Evolutionary conservation across 1,140 invertebrate genomes (phyloP).

Genomic region (Trichomalopsis sarcophagae): DNA sequence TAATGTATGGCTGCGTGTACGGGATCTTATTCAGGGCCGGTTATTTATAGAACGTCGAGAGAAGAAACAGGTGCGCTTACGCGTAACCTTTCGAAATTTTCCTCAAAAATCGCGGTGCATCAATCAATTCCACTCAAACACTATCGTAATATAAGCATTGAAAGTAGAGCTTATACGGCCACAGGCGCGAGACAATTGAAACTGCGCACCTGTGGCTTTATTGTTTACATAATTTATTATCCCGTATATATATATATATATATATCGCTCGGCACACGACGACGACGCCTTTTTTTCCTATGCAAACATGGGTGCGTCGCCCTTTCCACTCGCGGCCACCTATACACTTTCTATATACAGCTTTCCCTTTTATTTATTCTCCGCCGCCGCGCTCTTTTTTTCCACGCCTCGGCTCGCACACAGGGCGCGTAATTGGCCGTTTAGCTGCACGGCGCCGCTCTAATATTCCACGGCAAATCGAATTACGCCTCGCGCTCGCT

Average conservation of each 20-base stretch:
- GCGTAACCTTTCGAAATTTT: conserved; percentile 15
- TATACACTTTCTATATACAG: not conserved
- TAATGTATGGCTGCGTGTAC: not conserved
- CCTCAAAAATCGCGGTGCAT: no score
- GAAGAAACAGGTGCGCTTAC: conserved; percentile 9
- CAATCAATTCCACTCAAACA: no score
- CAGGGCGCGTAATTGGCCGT: conserved; percentile 3
- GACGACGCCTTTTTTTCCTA: not conserved
- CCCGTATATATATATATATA: not conserved
- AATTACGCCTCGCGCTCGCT: conserved; percentile 7
- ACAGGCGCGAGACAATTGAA: not conserved
- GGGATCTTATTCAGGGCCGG: not conserved
- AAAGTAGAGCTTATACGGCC: not conserved
- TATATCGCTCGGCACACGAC: not conserved
- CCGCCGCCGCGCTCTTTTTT: not conserved
- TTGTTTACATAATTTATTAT: conserved; percentile 33
- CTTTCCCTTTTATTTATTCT: not conserved
- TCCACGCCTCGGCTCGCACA: not conserved
- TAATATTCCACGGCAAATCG: not conserved
- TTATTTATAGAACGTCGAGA: conserved; percentile 29
- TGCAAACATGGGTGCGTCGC: conserved; percentile 19
- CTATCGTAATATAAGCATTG: no score
- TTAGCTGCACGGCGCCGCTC: not conserved
- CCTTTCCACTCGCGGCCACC: not conserved
- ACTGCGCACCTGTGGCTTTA: conserved; percentile 17